Evolutionary conservation across 2,113 vertebrate genomes (phyloP).

Genomic region (Pelodiscus sinensis): DNA sequence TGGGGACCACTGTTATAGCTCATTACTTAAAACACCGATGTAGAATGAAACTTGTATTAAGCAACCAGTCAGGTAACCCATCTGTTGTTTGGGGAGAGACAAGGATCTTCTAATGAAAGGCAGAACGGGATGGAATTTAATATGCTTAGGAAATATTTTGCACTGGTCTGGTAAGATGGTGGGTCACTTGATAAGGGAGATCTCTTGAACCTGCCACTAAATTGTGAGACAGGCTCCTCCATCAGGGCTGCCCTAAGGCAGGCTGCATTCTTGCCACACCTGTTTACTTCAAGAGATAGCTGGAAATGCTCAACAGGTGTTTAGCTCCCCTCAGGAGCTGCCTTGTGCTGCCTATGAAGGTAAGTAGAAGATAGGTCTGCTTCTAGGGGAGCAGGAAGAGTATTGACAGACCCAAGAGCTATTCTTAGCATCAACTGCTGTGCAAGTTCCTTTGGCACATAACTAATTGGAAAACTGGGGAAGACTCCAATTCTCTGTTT

Average conservation of each 20-base stretch:
- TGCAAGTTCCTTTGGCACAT: conserved; percentile 58
- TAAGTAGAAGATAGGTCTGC: conserved; percentile 7
- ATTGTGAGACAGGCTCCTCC: not conserved
- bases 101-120: accelerated
- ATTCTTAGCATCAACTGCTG: conserved; percentile 62
- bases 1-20: too few species aligned
- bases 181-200: accelerated
- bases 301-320: accelerated
- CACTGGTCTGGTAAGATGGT: accelerated
- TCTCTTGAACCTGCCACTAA: not conserved
- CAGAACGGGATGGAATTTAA: not conserved
- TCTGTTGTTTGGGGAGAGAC: not conserved
- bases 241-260: too few species aligned
- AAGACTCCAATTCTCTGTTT: conserved; percentile 46
- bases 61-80: not conserved
- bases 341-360: accelerated
- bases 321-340: accelerated
- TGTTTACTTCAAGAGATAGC: accelerated
- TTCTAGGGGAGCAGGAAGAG: conserved; percentile 20
- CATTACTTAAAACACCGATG: not conserved
- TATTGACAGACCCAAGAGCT: conserved; percentile 6
- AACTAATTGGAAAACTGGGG: conserved; percentile 68
- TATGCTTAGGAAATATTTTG: accelerated
- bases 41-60: accelerated
- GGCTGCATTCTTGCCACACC: not conserved